Evolutionary conservation across 2,797 vertebrate genomes (phyloP), one percentile per base, ranked within the genome.

Genomic region (Fundulus diaphanus): DNA sequence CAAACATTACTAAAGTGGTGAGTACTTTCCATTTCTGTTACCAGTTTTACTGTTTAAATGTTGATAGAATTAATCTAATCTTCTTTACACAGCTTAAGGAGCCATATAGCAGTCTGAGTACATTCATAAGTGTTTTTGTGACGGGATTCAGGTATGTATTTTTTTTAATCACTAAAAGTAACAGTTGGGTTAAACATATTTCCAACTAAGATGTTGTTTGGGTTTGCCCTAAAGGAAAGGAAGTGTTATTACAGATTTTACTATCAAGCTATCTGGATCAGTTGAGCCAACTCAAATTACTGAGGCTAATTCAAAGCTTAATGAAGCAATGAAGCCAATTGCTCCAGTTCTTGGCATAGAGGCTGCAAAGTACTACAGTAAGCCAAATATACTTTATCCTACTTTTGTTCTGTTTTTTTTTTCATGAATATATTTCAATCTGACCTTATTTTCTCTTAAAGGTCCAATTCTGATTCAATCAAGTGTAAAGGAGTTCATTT

Each of bases 171-270:
- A 74, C 35, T 0, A 18, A 73, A 49, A 24, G 59, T 22, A 15
- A 63, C 40, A 7, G 16, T 27, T 7, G 0, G 68, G 12, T 24
- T 1, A 13, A 3, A 35, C 13, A 20, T 13, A 27, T 54, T 3
- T 31, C 31, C 70, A 3, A 66, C 1, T 42, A 46, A 18, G 35
- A 8, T 33, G 66, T 40, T 3, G 7, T 33, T 24, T 40, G 44
- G 76, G 1, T 79, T 69, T 81, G 1, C 87, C 51, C 84, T 81
- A 77, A 87, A 98, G 97, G 35, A 15, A 66, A 27, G 97, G 97
- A 83, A 97, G 96, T 69, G 70, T 96, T 73, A 61, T 93, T 52
- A 90, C 93, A 82, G 59, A 78, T 1, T 96, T 91, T 20, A 68
- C 76, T 65, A 27, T 97, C 68, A 37, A 7, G 56, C 79, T 92